Base-by-base conservation (phyloP, 1,140 invertebrate species). In the Lutraria rhynchaena region DNA sequence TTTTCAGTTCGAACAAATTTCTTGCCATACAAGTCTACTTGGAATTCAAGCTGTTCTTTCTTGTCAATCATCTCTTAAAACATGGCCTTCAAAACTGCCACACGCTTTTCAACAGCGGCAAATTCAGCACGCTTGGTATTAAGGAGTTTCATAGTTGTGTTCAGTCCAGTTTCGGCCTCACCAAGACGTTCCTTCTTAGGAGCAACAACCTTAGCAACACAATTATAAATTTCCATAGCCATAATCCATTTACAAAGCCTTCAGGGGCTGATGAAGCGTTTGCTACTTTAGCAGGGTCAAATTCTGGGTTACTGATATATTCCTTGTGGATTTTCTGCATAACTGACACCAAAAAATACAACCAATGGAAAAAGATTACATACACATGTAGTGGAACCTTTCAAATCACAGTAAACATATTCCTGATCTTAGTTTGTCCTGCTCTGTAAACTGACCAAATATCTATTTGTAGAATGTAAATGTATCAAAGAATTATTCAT, bases 191-290 rank as follows among this genome's bases (percentile, higher is more conserved):
- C 86, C 83, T 93, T 92, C 83, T 93, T 93, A 17, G 92, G 92
- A 11, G 90, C 92, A 0, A 92, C 92, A 33, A 91, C 95, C 93
- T 97, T 98, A 3, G 96, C 96, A 0, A 97, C 96, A 77, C 95
- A 94, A 89, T 99, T 97, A 89, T 98, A 98, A 90, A 96, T 95
- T 89, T 98, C 96, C 95, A 99, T 97, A 3, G 97, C 97, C 80
- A 96, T 95, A 41, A 98, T 95, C 97, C 97, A 99, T 92, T 97
- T 97, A 89, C 97, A 98, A 4, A 99, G 92, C 97, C 92, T 81
- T 93, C 92, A 53, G 92, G 92, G 4, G 97, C 97, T 84, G 95
- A 69, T 0, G 97, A 98, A 11, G 97, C 97, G 93, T 98, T 98
- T 5, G 96, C 96, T 69, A 98, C 96, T 83, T 97, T 95, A 51